Conservation (phyloP, 2,113 vertebrate species). For the Thryonomys swinderianus region DNA sequence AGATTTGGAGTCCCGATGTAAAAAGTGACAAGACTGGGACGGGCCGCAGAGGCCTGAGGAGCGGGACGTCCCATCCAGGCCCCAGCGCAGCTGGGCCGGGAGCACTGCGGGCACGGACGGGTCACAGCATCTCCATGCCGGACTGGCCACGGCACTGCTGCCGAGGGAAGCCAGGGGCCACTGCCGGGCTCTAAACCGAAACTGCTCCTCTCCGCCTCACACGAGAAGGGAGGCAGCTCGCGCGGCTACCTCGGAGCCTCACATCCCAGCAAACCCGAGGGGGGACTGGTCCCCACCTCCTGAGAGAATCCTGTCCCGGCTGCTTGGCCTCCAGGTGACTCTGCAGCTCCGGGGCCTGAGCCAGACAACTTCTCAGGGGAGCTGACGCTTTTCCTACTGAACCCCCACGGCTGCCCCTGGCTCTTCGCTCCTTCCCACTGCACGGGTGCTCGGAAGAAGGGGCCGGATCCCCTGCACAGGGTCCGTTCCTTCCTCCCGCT, state of each 20-base stretch:
- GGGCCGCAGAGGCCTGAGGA: background rate
- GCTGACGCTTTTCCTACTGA: background rate
- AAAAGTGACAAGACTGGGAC: background rate
- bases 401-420: background rate
- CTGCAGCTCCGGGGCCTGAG: background rate
- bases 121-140: background rate
- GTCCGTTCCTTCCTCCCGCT: background rate
- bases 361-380: background rate
- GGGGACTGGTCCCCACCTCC: background rate
- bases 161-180: background rate
- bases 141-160: fast-evolving
- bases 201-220: background rate
- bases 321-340: too few relatives aligned
- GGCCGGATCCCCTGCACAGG: fast-evolving
- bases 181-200: background rate
- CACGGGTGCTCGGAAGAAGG: background rate
- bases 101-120: fast-evolving
- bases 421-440: background rate
- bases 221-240: background rate
- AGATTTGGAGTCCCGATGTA: background rate
- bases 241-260: background rate
- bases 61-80: too few relatives aligned
- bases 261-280: background rate
- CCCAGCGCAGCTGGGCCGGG: background rate
- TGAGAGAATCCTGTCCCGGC: background rate